A percentile compares a stretch with the other conserved stretches of the same genome.
Evolutionary conservation across 2,888 invertebrate genomes (phyloP).

Genomic region (Cryptocheilus praepositus): DNA sequence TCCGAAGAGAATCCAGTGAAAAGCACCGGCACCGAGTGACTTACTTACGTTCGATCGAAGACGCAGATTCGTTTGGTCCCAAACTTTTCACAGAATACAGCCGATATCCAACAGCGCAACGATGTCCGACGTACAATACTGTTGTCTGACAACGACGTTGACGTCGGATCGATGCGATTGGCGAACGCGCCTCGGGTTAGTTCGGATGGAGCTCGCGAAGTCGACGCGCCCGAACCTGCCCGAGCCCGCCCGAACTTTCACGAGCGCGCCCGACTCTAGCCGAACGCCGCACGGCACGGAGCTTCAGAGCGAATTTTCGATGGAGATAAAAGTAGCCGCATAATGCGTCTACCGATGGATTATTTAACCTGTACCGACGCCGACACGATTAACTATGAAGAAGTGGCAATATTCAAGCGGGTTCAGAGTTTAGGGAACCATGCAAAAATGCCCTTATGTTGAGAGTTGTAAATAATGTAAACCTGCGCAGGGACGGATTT

Average conservation of each 20-base stretch:
- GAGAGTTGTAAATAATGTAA: no score
- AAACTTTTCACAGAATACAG: slow-evolving; percentile 61
- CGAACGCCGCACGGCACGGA: slow-evolving; percentile 27
- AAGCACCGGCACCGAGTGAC: slow-evolving; percentile 8
- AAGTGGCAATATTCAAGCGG: no score
- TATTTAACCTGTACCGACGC: no score
- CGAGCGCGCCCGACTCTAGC: slow-evolving; percentile 11
- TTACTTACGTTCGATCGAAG: slow-evolving; percentile 65
- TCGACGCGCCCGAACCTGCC: slow-evolving; percentile 7
- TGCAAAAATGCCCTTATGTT: no score
- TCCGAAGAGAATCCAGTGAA: slow-evolving; percentile 16
- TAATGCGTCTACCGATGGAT: no score
- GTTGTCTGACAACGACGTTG: slow-evolving; percentile 70
- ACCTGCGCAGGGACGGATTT: no score
- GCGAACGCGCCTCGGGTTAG: slow-evolving; percentile 51
- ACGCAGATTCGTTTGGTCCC: slow-evolving; percentile 63
- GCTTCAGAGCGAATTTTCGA: not conserved
- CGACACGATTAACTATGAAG: no score
- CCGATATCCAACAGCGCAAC: slow-evolving; percentile 61
- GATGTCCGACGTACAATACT: slow-evolving; percentile 64
- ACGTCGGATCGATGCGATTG: slow-evolving; percentile 69
- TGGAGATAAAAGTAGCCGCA: not conserved
- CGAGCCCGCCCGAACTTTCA: no score
- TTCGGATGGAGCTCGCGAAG: slow-evolving; percentile 47
- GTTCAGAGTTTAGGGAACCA: no score